Conservation (phyloP, 2,113 vertebrate species). For the Eubucco bourcierii region DNA sequence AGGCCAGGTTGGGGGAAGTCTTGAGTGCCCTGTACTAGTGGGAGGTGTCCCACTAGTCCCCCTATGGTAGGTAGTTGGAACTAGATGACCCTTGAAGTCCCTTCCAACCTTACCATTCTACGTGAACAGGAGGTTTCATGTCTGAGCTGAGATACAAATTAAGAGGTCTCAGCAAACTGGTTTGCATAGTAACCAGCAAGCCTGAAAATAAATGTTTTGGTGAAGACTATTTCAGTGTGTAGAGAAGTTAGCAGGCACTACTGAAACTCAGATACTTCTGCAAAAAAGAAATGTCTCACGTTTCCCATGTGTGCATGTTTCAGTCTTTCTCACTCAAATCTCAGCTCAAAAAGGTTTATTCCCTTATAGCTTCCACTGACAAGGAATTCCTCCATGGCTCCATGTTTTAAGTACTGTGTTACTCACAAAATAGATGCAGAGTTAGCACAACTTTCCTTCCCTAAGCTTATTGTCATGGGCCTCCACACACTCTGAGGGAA, state of each 20-base stretch:
- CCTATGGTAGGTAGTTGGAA: no score
- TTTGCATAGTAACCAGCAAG: constrained; percentile 10
- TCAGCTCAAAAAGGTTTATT: neutral
- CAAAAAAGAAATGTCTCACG: neutral
- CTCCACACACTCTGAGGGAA: neutral
- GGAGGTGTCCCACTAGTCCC: no score
- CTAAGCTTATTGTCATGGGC: neutral
- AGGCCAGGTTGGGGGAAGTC: no score
- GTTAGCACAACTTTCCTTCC: neutral
- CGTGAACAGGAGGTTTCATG: neutral
- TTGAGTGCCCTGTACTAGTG: no score
- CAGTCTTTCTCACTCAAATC: neutral
- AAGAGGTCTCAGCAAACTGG: constrained; percentile 8
- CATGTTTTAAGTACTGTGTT: neutral
- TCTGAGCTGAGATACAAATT: neutral
- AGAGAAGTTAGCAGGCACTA: neutral
- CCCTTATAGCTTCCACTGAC: neutral
- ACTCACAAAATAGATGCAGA: neutral
- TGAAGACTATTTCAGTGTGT: neutral
- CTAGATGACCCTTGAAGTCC: no score
- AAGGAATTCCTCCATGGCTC: neutral
- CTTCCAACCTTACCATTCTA: neutral
- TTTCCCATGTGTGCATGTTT: neutral
- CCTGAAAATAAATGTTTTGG: constrained; percentile 9
- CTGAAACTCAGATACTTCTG: neutral